These are phyloP conservation scores for Myotis planiceps DNA, from an alignment of 2,797 vertebrate species.

Conservation along the genomic window DNA sequence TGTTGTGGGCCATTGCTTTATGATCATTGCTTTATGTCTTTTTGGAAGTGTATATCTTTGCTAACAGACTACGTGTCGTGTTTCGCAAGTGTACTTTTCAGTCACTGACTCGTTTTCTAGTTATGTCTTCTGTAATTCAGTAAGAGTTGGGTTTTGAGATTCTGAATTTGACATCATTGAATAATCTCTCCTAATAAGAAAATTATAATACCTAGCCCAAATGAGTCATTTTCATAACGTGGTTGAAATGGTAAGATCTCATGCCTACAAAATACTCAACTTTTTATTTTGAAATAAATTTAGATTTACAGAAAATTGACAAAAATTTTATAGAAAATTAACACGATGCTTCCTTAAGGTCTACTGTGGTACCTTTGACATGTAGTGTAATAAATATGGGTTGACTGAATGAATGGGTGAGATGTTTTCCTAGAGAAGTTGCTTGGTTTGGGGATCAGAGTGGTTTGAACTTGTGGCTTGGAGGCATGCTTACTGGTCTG, in stretches of 20 bases:
- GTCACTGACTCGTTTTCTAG: slow-evolving; percentile 52
- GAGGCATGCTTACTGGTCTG: background rate
- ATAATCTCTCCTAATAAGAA: too few relatives aligned
- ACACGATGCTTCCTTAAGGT: background rate
- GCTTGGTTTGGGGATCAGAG: background rate
- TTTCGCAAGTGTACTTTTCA: slow-evolving; percentile 35
- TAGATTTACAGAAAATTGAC: too few relatives aligned
- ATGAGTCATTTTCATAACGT: too few relatives aligned
- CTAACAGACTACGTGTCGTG: background rate
- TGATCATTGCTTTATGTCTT: background rate
- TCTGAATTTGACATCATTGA: too few relatives aligned
- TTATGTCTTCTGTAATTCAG: background rate
- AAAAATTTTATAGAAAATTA: too few relatives aligned
- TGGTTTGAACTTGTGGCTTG: background rate
- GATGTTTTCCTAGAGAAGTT: slow-evolving; percentile 23
- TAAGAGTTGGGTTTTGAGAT: background rate
- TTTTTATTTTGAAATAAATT: too few relatives aligned
- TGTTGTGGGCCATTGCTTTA: background rate
- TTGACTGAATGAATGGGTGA: background rate
- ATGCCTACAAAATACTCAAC: too few relatives aligned
- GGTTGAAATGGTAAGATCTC: too few relatives aligned
- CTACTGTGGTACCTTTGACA: background rate
- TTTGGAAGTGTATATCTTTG: background rate
- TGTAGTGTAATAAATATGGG: background rate
- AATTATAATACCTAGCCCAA: too few relatives aligned